Evolutionary conservation across 2,888 invertebrate genomes (phyloP), one percentile per base, ranked within the genome.

Genomic region (Drosophila quinaria): DNA sequence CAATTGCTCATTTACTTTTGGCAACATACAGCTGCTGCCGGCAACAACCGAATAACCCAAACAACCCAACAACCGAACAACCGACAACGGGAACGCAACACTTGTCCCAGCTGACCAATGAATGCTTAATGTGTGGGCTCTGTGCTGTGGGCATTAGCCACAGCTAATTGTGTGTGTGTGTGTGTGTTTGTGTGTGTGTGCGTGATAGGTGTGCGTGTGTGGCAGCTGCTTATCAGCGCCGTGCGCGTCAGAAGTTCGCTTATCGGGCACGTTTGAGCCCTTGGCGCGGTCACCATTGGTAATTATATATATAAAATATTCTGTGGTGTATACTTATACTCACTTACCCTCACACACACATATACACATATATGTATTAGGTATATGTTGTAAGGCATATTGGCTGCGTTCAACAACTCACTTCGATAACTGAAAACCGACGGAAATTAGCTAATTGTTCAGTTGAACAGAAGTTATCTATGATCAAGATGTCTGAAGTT

Each of bases 1-100:
- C 86, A 87, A 90, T 87, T 89, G 90, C 80, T 90, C 86, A 90
- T 87, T 87, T 84, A 77, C 87, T 87, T 85, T 89, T 84, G 89
- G 87, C 89, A 81, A 70, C 79, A 76, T 78, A 78, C 87, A 87
- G 88, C 86, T 89, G 87, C 65, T 82, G 74, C 70, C 80, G 75
- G 35, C 55, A 52, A 46, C 17, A 42, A 17, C 35, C 11, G 13
- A 52, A 22, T 15, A 13, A 52, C 37, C 33, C 81, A 81, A 52
- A 22, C 15, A 13, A 52, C 37, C 33, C 81, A 81, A 73, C 67
- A 68, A 22, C 35, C 5, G 39, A 60, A 31, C 33, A 50, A 10
- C 59, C 42, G 33, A 41, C 59, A 65, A 15, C 44, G 46, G 22
- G 42, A 62, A 31, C 42, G 15, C 81, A 81, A 74, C 74, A 66